phyloP scores from a whole-genome alignment of 2,113 vertebrate genomes.

The Tylochromis polylepis region DNA sequence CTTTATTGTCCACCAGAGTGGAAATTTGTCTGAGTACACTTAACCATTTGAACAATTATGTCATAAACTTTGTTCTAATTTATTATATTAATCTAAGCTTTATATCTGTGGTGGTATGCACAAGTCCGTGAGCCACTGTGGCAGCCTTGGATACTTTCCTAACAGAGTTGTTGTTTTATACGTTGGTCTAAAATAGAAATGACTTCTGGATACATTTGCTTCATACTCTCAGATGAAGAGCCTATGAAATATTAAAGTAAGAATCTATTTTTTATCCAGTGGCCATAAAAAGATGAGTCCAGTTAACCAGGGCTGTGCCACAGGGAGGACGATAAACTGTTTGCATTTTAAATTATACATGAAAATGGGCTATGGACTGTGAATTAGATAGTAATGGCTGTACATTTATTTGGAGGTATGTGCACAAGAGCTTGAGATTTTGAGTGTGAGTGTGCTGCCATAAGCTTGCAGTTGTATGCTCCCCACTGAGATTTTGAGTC shows the following conservation, averaged over 20 bases:
- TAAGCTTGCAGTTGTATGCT: not conserved
- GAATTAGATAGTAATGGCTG: constrained; percentile 44
- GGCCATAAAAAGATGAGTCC: constrained; percentile 59
- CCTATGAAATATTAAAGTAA: constrained; percentile 67
- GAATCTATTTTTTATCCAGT: constrained; percentile 57
- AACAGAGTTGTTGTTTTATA: constrained; percentile 13
- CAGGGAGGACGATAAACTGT: constrained; percentile 55
- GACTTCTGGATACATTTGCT: constrained; percentile 41
- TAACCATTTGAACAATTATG: not conserved
- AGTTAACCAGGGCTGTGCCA: constrained; percentile 48
- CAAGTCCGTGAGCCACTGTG: not conserved
- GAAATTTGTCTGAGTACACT: not conserved
- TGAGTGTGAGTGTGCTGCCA: not conserved
- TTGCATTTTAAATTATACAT: constrained; percentile 69
- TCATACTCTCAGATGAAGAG: constrained; percentile 44
- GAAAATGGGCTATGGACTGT: constrained; percentile 38
- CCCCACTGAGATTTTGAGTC: constrained; percentile 18
- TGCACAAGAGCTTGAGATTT: not conserved
- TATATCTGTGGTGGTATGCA: not conserved
- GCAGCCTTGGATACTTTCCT: not conserved
- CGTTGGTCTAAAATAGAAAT: constrained; percentile 40
- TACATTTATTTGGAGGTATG: not conserved
- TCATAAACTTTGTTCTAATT: not conserved
- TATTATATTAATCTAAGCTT: not conserved
- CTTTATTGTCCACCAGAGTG: not conserved